Conservation (phyloP, 2,888 invertebrate species). For the Palloptera scutellata region DNA sequence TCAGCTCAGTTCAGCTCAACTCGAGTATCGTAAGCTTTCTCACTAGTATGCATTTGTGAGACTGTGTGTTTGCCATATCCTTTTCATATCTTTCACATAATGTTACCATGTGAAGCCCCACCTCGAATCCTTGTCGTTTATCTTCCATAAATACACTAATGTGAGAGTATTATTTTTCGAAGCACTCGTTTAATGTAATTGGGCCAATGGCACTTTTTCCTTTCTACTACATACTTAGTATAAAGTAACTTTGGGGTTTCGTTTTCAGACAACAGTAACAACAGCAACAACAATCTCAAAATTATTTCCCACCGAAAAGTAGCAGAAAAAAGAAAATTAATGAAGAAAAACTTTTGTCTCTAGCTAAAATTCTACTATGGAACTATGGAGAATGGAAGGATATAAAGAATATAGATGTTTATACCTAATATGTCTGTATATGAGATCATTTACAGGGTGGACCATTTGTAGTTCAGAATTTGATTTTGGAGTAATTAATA, state of each 20-base stretch:
- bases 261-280: background rate
- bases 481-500: too few relatives aligned
- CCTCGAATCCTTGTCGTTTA: slow-evolving; percentile 16
- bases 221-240: background rate
- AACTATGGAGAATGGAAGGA: too few relatives aligned
- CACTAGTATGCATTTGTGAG: too few relatives aligned
- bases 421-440: too few relatives aligned
- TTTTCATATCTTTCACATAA: background rate
- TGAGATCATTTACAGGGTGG: too few relatives aligned
- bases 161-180: slow-evolving; percentile 7
- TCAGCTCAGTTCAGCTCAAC: too few relatives aligned
- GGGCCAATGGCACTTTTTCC: slow-evolving; percentile 3
- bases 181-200: slow-evolving; percentile 9
- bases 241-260: background rate
- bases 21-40: too few relatives aligned
- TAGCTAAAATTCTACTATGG: too few relatives aligned
- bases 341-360: background rate
- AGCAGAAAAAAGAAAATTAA: background rate
- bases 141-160: slow-evolving; percentile 24
- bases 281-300: background rate
- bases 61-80: background rate
- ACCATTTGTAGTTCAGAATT: too few relatives aligned
- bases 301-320: background rate
- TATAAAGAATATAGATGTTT: too few relatives aligned
- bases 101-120: slow-evolving; percentile 10